phyloP scores from a whole-genome alignment of 2,797 vertebrate genomes.

The Telmatherina bonti region DNA sequence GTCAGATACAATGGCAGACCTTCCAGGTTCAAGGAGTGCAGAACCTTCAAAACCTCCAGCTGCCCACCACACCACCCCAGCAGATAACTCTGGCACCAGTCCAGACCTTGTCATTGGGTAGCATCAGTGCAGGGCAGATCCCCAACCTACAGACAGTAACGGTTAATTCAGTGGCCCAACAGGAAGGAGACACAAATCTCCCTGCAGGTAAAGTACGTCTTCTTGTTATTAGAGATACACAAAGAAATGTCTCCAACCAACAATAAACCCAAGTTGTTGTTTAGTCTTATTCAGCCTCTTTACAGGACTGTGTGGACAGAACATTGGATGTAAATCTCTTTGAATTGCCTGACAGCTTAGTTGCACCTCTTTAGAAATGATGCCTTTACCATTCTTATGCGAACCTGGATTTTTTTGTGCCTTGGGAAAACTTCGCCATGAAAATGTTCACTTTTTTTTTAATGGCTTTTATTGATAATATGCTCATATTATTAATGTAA shows the following conservation, averaged over 20 bases:
- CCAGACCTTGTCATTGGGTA: constrained; percentile 96
- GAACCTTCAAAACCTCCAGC: constrained; percentile 98
- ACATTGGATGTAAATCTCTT: neutral
- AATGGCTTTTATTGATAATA: neutral
- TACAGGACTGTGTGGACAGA: neutral
- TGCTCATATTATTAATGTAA: neutral
- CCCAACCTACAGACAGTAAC: constrained; percentile 99
- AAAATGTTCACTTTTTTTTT: neutral
- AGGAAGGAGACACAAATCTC: constrained; percentile 89
- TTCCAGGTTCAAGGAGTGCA: constrained; percentile 99
- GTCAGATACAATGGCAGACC: constrained; percentile 99
- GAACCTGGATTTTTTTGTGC: neutral
- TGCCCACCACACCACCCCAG: constrained; percentile 94
- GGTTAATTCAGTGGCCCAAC: constrained; percentile 93
- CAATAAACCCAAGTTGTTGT: neutral
- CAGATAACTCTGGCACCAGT: constrained; percentile 98
- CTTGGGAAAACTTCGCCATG: neutral
- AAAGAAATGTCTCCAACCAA: neutral
- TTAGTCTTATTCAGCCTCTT: neutral
- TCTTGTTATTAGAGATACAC: constrained; percentile 3
- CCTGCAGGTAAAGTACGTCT: constrained; percentile 86
- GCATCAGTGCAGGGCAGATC: constrained; percentile 93
- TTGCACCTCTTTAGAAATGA: constrained; percentile 9
- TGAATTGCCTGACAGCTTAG: constrained; percentile 1
- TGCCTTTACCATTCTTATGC: neutral